Evolutionary conservation across 2,797 vertebrate genomes (phyloP), one percentile per base, ranked within the genome.

Genomic region (Peromyscus aztecus): DNA sequence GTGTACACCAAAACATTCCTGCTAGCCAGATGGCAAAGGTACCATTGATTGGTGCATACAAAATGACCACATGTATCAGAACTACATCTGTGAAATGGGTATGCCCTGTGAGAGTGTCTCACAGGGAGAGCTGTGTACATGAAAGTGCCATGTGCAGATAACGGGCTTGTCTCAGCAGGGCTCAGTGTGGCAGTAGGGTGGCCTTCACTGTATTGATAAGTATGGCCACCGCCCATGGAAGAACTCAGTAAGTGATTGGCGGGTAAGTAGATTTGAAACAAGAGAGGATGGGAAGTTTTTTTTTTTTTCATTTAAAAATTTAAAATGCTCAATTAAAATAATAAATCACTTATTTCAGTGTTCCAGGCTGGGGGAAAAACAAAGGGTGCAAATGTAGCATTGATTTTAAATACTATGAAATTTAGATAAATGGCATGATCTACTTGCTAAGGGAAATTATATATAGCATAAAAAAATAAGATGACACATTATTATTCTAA

Each of bases 321-420:
- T 65, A 34, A 71, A 63, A 73, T 87, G 21, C 4, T 73, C 55
- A 11, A 21, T 95, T 71, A 63, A 63, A 73, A 61, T 31, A 73
- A 37, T n/a, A 75, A 89, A 80, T 81, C 49, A 46, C 57, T 89
- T 92, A 65, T 89, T 89, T 95, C 52, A 86, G 67, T 46, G 31
- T 95, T 89, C 75, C 67, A 89, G 95, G 52, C 24, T n/a, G 59
- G 93, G 14, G 11, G 40, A 0, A 0, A 5, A 55, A 55, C 3
- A 4, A 71, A 23, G 80, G 40, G 10, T 46, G 61, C 73, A 94
- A 92, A 71, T 63, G 27, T 57, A 91, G 52, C 67, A 61, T 89
- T 57, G 59, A 1, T 89, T 95, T 73, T 23, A 46, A 96, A 95
- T 82, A 80, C 63, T 86, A 59, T 83, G 29, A 94, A 95, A 96